Conservation (phyloP, 2,888 invertebrate species). For the Lasioglossum zephyrum region DNA sequence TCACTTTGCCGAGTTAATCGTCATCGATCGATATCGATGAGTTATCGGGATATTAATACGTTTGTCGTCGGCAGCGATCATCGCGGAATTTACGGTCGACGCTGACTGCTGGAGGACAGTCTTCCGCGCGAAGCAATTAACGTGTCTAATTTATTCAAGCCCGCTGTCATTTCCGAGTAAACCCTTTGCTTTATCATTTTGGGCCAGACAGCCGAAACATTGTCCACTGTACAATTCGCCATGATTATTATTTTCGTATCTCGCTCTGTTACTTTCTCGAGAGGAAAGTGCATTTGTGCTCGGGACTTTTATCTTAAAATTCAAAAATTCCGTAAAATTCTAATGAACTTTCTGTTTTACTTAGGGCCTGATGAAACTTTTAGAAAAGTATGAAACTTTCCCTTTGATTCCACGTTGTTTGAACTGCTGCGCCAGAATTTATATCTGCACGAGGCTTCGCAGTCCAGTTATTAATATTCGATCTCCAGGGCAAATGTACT, state of each 20-base stretch:
- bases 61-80: slow-evolving; percentile 21
- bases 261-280: background rate
- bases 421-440: background rate
- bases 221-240: background rate
- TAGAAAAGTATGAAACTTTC: no score
- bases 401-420: background rate
- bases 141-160: background rate
- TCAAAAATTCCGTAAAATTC: no score
- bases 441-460: background rate
- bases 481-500: background rate
- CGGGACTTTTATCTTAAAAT: no score
- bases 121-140: background rate
- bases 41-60: slow-evolving; percentile 17
- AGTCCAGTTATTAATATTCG: background rate
- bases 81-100: slow-evolving; percentile 8
- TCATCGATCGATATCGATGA: slow-evolving; percentile 24
- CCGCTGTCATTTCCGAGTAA: background rate
- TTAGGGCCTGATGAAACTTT: no score
- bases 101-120: background rate
- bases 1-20: slow-evolving; percentile 16
- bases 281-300: no score
- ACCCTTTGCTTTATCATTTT: background rate
- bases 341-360: no score
- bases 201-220: background rate
- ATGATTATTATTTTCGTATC: background rate